Conservation (phyloP, 2,113 vertebrate genomes). For the Pelusios castaneus region DNA sequence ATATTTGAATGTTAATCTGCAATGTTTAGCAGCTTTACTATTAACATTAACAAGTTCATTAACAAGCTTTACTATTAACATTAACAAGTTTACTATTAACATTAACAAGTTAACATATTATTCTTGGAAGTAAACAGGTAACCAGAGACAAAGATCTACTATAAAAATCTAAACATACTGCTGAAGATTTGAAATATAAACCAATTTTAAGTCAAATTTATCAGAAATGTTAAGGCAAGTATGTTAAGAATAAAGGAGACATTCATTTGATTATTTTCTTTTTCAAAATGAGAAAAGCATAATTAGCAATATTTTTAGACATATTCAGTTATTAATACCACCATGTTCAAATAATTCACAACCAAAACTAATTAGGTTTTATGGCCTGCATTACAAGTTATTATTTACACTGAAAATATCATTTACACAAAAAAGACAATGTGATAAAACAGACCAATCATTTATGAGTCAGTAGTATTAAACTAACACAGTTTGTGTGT, state of each 20-base stretch:
- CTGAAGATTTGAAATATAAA: background rate
- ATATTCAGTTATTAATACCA: background rate
- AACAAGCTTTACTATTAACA: conserved; percentile 53
- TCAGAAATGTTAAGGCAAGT: background rate
- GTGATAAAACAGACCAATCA: background rate
- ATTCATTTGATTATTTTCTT: background rate
- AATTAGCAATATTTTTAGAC: background rate
- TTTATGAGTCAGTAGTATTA: background rate
- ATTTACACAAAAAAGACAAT: background rate
- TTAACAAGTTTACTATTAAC: conserved; percentile 47
- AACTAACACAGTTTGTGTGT: background rate
- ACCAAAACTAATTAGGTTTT: background rate
- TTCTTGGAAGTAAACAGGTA: conserved; percentile 30
- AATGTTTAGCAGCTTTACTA: conserved; percentile 48
- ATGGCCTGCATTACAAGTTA: background rate
- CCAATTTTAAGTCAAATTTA: background rate
- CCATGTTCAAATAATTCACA: background rate
- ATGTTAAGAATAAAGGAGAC: background rate
- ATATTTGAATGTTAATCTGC: conserved; percentile 49
- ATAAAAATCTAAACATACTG: conserved; percentile 9
- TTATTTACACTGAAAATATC: background rate
- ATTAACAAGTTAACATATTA: background rate
- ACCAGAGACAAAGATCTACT: background rate
- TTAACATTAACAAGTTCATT: conserved; percentile 45
- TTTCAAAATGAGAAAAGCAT: accelerated